Percentiles rank a stretch among this genome's conserved stretches.
These are phyloP conservation scores for Cyphomyrus discorhynchus DNA, from an alignment of 2,113 vertebrate genomes.

Conservation along the genomic window DNA sequence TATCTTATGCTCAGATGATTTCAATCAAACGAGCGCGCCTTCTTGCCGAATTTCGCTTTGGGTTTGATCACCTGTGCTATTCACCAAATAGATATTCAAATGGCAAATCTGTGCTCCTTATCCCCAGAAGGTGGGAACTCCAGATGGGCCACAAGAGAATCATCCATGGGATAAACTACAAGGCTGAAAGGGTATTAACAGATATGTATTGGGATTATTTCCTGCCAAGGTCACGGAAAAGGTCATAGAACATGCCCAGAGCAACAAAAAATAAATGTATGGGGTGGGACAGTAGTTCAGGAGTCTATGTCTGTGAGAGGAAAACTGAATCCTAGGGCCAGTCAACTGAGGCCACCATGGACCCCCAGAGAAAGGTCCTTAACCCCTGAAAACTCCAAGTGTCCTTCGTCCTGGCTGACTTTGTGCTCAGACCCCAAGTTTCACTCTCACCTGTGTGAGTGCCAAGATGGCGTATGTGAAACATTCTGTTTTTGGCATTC, in stretches of 20 bases:
- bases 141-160: neutral
- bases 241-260: neutral
- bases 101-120: neutral
- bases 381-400: neutral
- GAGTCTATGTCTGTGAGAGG: neutral
- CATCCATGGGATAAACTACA: neutral
- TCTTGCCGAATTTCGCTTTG: neutral
- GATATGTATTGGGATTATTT: neutral
- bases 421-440: neutral
- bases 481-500: neutral
- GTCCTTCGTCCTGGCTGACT: neutral
- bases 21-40: neutral
- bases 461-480: neutral
- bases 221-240: neutral
- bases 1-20: conserved; percentile 5
- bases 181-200: neutral
- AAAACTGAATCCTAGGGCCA: neutral
- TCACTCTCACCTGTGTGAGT: neutral
- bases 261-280: neutral
- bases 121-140: neutral
- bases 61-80: neutral
- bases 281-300: neutral
- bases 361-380: neutral
- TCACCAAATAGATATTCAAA: neutral
- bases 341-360: neutral